Base-by-base conservation (phyloP, 2,888 invertebrate genomes). In the Nudaria mundana region DNA sequence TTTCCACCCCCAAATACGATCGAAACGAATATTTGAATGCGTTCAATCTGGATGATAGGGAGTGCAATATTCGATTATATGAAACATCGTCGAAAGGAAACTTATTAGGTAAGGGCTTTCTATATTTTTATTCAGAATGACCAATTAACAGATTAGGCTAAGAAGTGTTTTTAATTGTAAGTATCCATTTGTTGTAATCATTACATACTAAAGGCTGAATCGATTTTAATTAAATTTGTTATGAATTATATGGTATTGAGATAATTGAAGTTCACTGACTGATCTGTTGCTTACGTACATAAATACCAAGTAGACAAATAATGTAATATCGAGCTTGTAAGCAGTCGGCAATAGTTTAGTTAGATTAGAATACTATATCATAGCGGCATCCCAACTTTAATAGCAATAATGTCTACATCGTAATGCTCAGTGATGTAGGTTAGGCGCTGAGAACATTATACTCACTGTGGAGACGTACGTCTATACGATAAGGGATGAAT, bases 11-110 rank as follows among this genome's bases (percentile, higher is more conserved):
- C 30, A 57, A 56, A 40, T 58, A 53, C 32, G 58, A 56, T 43
- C 63, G 52, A 33, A 63, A 52, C 47, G 60, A 70, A 48, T 63
- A 66, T 62, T 64, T 62, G 47, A 63, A 51, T 46, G 52, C 61
- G 41, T 63, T 59, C 51, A 56, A 63, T 52, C 63, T 61, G 34
- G 62, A 66, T 28, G 59, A 62, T 50, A 57, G 55, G 40, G 62
- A 56, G 43, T 53, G 50, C 47, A 57, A 44, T 20, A 42, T 38
- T 31, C 52, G 52, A 46, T 48, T 59, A 30, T 60, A 63, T 44
- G 61, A 56, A 25, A 48, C 65, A 30, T 41, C 54, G 10, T 56
- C 61, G 18, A 57, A 64, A 39, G 56, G 56, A 49, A 51, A 52
- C 44, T 46, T 49, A 54, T 47, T 56, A 59, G 64, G 63, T 65